Evolutionary conservation across 2,888 invertebrate species (phyloP).

Genomic region (Plagodis dolabraria): DNA sequence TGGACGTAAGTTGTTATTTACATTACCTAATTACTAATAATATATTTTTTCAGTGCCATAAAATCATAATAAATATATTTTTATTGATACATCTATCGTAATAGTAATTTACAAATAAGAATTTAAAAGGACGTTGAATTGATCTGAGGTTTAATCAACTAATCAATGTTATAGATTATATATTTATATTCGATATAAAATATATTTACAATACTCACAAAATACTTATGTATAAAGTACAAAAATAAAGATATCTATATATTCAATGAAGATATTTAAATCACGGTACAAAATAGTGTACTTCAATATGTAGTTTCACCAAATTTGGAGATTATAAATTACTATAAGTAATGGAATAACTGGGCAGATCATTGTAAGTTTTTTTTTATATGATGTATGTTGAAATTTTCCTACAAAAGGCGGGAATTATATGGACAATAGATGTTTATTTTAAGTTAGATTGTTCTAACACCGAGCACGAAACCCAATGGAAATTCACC

Average conservation of each 20-base stretch:
- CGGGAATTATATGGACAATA: too few species aligned
- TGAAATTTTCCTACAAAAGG: too few species aligned
- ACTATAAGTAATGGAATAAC: constrained; percentile 13
- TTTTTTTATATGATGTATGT: neutral
- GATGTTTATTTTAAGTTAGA: too few species aligned
- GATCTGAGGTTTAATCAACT: constrained; percentile 24
- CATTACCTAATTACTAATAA: constrained; percentile 3
- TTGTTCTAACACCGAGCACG: too few species aligned
- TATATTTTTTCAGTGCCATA: constrained; percentile 31
- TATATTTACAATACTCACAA: constrained; percentile 37
- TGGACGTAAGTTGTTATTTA: neutral
- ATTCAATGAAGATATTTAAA: constrained; percentile 19
- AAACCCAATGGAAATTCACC: too few species aligned
- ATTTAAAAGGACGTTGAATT: constrained; percentile 8
- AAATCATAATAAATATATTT: constrained; percentile 10
- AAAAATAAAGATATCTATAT: constrained; percentile 33
- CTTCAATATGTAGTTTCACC: constrained; percentile 32
- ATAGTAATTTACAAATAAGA: neutral
- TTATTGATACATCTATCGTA: constrained; percentile 8
- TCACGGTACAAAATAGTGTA: constrained; percentile 35
- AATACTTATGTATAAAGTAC: constrained; percentile 34
- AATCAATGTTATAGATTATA: neutral
- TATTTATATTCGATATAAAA: constrained; percentile 11
- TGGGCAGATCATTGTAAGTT: constrained; percentile 14
- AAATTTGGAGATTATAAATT: constrained; percentile 23